Conservation (phyloP, 1,140 invertebrate genomes). For the Cryptotermes secundus region DNA sequence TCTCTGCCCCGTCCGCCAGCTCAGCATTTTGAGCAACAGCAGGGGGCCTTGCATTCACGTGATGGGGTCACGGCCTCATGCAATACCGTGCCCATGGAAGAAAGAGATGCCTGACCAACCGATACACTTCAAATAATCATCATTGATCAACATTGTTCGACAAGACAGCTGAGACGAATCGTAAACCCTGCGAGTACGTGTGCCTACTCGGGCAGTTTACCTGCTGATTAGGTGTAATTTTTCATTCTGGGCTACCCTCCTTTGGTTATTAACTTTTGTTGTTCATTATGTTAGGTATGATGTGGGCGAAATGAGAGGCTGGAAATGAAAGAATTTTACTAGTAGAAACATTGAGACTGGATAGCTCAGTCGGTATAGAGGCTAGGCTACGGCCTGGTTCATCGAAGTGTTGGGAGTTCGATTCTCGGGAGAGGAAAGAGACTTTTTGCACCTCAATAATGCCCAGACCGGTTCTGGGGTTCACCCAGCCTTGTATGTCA, state of each 20-base stretch:
- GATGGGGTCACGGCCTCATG: background rate
- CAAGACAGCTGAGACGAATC: background rate
- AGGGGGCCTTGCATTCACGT: conserved; percentile 8
- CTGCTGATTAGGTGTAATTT: background rate
- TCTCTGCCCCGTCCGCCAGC: background rate
- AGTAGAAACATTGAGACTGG: background rate
- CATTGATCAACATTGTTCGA: conserved; percentile 1
- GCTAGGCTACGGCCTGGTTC: too few relatives aligned
- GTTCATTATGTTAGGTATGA: background rate
- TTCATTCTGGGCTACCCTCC: background rate
- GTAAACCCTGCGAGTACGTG: background rate
- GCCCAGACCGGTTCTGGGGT: too few relatives aligned
- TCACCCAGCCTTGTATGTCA: too few relatives aligned
- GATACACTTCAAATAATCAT: conserved; percentile 20
- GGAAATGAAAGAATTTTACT: background rate
- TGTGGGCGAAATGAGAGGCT: background rate
- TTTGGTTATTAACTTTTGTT: background rate
- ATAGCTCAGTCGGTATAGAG: too few relatives aligned
- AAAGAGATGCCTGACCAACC: background rate
- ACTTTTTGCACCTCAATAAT: too few relatives aligned
- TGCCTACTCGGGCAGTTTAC: background rate
- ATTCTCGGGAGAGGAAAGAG: too few relatives aligned
- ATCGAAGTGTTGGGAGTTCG: too few relatives aligned
- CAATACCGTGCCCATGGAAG: background rate
- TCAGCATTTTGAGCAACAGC: background rate